Evolutionary conservation across 2,113 vertebrate species (phyloP).

Genomic region (Nettapus auritus): DNA sequence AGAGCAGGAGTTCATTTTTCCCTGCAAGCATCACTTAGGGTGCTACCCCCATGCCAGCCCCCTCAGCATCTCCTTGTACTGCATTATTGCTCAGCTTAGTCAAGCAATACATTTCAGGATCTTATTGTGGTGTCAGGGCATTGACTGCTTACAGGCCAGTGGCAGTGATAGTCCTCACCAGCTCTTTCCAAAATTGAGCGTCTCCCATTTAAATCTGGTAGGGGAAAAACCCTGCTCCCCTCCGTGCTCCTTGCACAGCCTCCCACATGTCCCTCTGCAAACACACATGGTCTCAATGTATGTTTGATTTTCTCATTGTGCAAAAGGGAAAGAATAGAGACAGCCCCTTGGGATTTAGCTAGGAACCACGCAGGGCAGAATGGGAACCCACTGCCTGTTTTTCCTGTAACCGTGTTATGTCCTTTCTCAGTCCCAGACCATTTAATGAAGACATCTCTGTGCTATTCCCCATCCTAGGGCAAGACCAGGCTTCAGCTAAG

Average conservation of each 20-base stretch:
- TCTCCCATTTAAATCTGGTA: not conserved
- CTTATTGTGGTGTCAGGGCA: not conserved
- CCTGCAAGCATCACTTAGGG: not conserved
- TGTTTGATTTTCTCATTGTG: not conserved
- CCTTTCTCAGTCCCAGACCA: not conserved
- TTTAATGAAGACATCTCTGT: not conserved
- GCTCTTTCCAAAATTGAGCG: not conserved
- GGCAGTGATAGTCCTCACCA: fast-evolving
- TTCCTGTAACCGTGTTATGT: not conserved
- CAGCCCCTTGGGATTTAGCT: not conserved
- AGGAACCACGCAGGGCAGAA: not conserved
- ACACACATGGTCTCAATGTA: not conserved
- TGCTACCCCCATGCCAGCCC: not conserved
- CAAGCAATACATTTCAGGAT: not conserved
- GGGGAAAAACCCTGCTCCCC: not conserved
- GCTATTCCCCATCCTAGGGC: not conserved
- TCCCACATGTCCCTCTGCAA: not conserved
- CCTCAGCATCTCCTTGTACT: too few species aligned
- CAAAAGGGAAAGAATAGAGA: not conserved
- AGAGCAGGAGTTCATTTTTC: not conserved
- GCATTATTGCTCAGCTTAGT: not conserved
- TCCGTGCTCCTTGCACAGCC: not conserved
- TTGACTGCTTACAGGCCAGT: not conserved
- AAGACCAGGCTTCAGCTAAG: not conserved
- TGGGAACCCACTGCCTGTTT: not conserved